Percentiles rank a stretch among this genome's conserved stretches.
phyloP scores from a whole-genome alignment of 2,888 invertebrate species.

The Drosophila mimica region DNA sequence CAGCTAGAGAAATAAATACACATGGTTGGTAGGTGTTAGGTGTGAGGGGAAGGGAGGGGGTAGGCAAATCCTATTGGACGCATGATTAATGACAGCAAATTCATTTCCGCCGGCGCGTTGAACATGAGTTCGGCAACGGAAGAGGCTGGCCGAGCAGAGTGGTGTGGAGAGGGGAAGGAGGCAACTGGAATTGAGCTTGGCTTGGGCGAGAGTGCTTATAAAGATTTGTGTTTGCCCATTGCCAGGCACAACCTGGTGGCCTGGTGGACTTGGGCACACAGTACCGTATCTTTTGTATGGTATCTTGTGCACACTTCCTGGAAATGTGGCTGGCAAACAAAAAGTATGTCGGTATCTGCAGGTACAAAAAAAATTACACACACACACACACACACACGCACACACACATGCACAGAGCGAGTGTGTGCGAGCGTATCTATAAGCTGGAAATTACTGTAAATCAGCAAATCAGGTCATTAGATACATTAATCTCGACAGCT shows the following conservation, averaged over 20 bases:
- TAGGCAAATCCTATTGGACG: constrained; percentile 70
- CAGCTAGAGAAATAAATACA: constrained; percentile 11
- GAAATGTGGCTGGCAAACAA: constrained; percentile 63
- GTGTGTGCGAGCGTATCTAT: constrained; percentile 44
- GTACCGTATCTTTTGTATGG: constrained; percentile 56
- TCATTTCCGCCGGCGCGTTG: constrained; percentile 70
- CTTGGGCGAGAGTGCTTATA: constrained; percentile 28
- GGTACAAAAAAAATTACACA: constrained; percentile 42
- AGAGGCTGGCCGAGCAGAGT: constrained; percentile 1
- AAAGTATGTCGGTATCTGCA: constrained; percentile 57
- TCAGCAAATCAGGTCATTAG: constrained; percentile 82
- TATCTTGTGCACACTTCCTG: constrained; percentile 73
- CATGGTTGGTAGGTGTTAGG: neutral
- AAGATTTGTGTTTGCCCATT: constrained; percentile 60
- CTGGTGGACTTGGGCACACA: constrained; percentile 15
- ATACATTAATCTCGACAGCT: constrained; percentile 82
- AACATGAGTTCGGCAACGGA: constrained; percentile 8
- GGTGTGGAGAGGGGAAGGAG: neutral
- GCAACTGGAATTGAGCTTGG: constrained; percentile 9
- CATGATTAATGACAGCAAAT: constrained; percentile 80
- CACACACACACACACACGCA: neutral
- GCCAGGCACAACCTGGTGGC: constrained; percentile 27
- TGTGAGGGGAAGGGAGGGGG: neutral
- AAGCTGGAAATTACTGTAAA: constrained; percentile 80
- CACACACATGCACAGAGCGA: neutral